Percentiles rank a stretch among this genome's conserved stretches.
These are phyloP conservation scores for Lacerta bilineata DNA, from an alignment of 2,797 vertebrate genomes.

Conservation along the genomic window DNA sequence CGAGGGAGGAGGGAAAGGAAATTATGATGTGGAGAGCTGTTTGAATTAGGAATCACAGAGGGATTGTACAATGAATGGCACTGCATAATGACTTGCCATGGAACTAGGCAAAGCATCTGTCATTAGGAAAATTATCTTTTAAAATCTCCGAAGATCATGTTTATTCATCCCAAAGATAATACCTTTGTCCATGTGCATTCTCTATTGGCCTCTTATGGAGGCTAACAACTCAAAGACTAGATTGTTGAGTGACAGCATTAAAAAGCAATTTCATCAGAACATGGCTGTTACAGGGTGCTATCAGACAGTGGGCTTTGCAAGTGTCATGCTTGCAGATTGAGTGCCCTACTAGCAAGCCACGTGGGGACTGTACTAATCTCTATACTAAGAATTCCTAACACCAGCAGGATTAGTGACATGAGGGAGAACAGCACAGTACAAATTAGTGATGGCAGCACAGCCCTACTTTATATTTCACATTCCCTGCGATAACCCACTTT, in stretches of 20 bases:
- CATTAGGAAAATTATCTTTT: constrained; percentile 1
- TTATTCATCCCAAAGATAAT: not conserved
- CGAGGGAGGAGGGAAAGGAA: not conserved
- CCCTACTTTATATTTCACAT: not conserved
- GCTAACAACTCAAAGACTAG: not conserved
- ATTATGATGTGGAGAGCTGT: not conserved
- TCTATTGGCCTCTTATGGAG: not conserved
- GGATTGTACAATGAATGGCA: constrained; percentile 14
- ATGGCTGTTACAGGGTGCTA: not conserved
- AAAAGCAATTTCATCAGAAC: not conserved
- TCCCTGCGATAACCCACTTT: no score
- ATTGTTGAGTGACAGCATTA: not conserved
- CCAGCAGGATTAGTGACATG: not conserved
- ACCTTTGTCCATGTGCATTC: constrained; percentile 3
- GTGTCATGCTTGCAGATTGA: not conserved
- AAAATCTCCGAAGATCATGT: constrained; percentile 7
- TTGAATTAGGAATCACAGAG: constrained; percentile 5
- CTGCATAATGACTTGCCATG: constrained; percentile 6
- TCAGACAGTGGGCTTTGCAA: not conserved
- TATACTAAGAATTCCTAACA: not conserved
- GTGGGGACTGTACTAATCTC: not conserved
- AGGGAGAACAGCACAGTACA: not conserved
- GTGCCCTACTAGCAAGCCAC: not conserved
- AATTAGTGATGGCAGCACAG: not conserved
- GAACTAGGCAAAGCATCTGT: not conserved